These are phyloP conservation scores for Melipona bicolor DNA, from an alignment of 2,888 invertebrate species.

Conservation along the genomic window DNA sequence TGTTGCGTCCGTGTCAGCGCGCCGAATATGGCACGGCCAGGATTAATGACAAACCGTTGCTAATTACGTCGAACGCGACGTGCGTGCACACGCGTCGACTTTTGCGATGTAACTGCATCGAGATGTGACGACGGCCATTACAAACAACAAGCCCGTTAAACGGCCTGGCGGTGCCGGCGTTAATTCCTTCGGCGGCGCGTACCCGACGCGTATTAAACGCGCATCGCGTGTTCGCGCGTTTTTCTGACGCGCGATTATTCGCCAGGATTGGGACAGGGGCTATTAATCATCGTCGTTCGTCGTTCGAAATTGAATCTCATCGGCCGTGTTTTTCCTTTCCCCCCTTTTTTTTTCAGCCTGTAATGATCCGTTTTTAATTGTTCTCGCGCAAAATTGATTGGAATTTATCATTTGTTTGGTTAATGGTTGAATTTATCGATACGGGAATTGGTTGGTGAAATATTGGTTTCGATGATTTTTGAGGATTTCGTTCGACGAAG, in stretches of 20 bases:
- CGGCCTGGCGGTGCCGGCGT: not conserved
- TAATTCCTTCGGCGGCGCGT: not conserved
- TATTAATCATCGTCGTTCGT: slow-evolving; percentile 1
- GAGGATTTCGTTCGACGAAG: no score
- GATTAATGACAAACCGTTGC: slow-evolving; percentile 70
- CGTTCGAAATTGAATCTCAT: not conserved
- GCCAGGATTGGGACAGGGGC: not conserved
- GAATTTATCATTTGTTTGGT: not conserved
- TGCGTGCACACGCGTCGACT: slow-evolving; percentile 29
- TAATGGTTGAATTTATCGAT: no score
- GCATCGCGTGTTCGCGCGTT: slow-evolving; percentile 4
- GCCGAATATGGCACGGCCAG: slow-evolving; percentile 52
- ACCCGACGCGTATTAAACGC: not conserved
- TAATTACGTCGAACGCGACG: slow-evolving; percentile 71
- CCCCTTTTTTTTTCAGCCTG: no score
- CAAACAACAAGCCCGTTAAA: slow-evolving; percentile 38
- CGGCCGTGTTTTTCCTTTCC: no score
- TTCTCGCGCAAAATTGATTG: not conserved
- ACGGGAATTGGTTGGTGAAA: not conserved
- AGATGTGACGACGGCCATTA: slow-evolving; percentile 26
- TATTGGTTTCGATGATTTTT: not conserved
- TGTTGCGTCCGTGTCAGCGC: slow-evolving; percentile 28
- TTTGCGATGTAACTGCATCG: slow-evolving; percentile 36
- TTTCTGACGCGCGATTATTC: not conserved
- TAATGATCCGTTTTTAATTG: not conserved